Conservation (phyloP, 2,113 vertebrate species). For the Vanacampus margaritifer region DNA sequence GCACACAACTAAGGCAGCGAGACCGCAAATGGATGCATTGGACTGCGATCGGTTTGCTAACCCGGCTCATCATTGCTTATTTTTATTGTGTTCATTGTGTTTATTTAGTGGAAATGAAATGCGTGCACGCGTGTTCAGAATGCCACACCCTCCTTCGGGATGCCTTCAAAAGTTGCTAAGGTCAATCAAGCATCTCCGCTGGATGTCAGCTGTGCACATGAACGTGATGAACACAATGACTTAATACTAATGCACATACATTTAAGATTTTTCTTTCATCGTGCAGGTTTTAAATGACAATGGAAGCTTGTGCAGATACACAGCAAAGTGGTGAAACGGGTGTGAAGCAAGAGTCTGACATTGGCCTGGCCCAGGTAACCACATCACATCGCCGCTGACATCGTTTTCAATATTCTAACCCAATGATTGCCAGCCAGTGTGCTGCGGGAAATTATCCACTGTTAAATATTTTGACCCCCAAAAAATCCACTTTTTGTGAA, state of each 20-base stretch:
- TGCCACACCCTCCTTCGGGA: conserved; percentile 51
- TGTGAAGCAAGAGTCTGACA: conserved; percentile 91
- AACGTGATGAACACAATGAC: background rate
- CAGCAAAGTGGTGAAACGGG: conserved; percentile 93
- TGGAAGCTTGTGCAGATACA: conserved; percentile 96
- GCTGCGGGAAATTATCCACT: too few relatives aligned
- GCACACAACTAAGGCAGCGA: background rate
- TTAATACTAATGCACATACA: background rate
- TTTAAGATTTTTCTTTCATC: background rate
- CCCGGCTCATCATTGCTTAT: background rate
- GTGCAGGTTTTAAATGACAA: conserved; percentile 93
- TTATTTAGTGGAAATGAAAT: background rate
- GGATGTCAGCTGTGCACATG: background rate
- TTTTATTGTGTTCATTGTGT: background rate
- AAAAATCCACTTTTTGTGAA: too few relatives aligned
- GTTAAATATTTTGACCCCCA: too few relatives aligned
- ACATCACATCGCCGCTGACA: background rate
- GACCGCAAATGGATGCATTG: background rate
- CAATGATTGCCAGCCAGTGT: too few relatives aligned
- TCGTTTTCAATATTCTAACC: too few relatives aligned
- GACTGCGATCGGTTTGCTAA: background rate
- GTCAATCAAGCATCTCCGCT: background rate
- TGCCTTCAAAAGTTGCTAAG: background rate
- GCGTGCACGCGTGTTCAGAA: conserved; percentile 15
- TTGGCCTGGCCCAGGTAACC: conserved; percentile 92